Conservation (phyloP, 2,113 vertebrate genomes). For the Notothenia coriiceps region DNA sequence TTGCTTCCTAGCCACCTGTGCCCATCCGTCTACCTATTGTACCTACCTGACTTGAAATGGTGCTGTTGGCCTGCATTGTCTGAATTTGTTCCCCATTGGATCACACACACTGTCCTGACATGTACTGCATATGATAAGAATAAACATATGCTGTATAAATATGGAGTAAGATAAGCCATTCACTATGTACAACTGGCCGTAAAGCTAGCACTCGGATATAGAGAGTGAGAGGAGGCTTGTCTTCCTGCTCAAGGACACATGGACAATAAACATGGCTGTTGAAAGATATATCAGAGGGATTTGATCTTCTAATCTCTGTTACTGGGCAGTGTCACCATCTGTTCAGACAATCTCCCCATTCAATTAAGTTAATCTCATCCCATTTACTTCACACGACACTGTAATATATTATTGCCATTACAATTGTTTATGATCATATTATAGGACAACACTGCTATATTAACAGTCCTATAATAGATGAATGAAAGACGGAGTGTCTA, state of each 20-base stretch:
- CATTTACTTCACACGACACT: conserved; percentile 42
- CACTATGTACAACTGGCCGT: neutral
- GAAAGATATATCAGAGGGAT: conserved; percentile 18
- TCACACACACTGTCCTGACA: too few species aligned
- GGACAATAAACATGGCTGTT: conserved; percentile 13
- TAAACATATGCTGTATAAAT: too few species aligned
- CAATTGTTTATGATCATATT: conserved; percentile 7
- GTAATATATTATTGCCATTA: conserved; percentile 19
- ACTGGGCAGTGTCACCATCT: conserved; percentile 47
- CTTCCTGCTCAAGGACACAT: conserved; percentile 29
- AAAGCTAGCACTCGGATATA: neutral
- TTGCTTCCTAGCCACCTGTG: neutral
- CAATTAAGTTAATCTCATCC: conserved; percentile 38
- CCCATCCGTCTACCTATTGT: neutral
- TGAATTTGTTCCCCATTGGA: neutral
- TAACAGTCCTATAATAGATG: conserved; percentile 12
- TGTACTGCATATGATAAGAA: too few species aligned
- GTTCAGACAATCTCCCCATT: conserved; percentile 9
- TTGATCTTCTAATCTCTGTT: conserved; percentile 37
- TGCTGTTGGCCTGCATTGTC: neutral
- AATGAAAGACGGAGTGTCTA: neutral
- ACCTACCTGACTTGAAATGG: too few species aligned
- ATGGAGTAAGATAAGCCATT: neutral
- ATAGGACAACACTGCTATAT: neutral
- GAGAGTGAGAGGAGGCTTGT: neutral